These are phyloP conservation scores for Mythimna lalbum DNA, from an alignment of 2,888 invertebrate species.

Conservation along the genomic window DNA sequence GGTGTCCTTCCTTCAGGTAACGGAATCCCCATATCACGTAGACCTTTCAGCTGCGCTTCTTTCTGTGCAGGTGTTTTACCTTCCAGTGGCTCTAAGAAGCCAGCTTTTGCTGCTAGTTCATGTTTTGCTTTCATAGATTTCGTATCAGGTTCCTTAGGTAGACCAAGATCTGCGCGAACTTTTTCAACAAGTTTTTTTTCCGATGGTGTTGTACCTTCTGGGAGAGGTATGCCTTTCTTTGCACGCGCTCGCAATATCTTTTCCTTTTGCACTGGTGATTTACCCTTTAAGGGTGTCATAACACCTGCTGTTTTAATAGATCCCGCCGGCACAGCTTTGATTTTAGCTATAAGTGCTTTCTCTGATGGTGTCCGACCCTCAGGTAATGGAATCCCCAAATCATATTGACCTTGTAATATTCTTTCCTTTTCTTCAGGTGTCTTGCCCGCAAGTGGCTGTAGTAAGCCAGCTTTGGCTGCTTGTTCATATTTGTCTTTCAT, in stretches of 20 bases:
- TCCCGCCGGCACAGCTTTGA: not conserved
- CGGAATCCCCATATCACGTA: slow-evolving; percentile 40
- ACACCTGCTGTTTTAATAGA: slow-evolving; percentile 12
- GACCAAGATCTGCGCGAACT: slow-evolving; percentile 54
- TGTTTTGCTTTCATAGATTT: slow-evolving; percentile 38
- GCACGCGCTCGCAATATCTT: slow-evolving; percentile 29
- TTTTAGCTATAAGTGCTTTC: not conserved
- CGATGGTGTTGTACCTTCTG: slow-evolving; percentile 64
- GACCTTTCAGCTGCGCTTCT: slow-evolving; percentile 55
- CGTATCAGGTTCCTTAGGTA: slow-evolving; percentile 49
- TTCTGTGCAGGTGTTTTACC: slow-evolving; percentile 62
- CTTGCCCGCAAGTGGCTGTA: slow-evolving; percentile 9
- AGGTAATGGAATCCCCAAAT: slow-evolving; percentile 11
- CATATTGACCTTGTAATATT: not conserved
- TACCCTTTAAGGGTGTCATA: slow-evolving; percentile 10
- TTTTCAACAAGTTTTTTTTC: slow-evolving; percentile 65
- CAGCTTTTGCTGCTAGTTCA: slow-evolving; percentile 58
- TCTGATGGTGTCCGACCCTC: slow-evolving; percentile 60
- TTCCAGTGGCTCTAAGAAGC: slow-evolving; percentile 57
- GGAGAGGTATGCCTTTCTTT: slow-evolving; percentile 61
- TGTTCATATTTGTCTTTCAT: slow-evolving; percentile 17
- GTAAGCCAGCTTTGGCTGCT: slow-evolving; percentile 6
- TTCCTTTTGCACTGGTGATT: slow-evolving; percentile 22
- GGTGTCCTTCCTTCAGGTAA: slow-evolving; percentile 23
- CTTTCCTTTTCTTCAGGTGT: slow-evolving; percentile 16